Percentiles rank a stretch among this genome's conserved stretches.
These are phyloP conservation scores for Pangasius macronema DNA, from an alignment of 2,797 vertebrate species.

Conservation along the genomic window DNA sequence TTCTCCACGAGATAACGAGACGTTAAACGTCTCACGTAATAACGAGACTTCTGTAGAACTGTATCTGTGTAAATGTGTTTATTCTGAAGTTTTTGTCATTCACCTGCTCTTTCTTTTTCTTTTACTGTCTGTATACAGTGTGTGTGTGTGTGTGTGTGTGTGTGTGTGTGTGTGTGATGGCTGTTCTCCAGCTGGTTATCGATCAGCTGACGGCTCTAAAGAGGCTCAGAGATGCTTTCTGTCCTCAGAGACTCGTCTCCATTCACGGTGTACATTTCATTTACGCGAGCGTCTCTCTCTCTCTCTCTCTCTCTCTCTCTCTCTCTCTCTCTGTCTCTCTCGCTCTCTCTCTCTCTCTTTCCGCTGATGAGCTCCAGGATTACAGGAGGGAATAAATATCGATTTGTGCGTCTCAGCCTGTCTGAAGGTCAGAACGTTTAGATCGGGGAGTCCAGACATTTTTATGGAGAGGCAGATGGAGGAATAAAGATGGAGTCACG, in stretches of 20 bases:
- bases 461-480: background rate
- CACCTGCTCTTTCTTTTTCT: background rate
- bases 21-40: too few relatives aligned
- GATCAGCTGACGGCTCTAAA: slow-evolving; percentile 49
- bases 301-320: background rate
- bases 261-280: slow-evolving; percentile 44
- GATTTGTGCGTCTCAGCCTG: background rate
- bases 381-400: slow-evolving; percentile 13
- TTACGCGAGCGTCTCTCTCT: slow-evolving; percentile 20
- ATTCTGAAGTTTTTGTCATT: background rate
- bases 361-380: slow-evolving; percentile 13
- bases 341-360: background rate
- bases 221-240: slow-evolving; percentile 6
- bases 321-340: background rate
- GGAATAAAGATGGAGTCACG: background rate
- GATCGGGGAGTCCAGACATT: slow-evolving; percentile 54
- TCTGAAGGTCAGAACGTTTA: slow-evolving; percentile 27
- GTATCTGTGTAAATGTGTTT: background rate
- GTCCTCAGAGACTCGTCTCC: slow-evolving; percentile 42
- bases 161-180: background rate
- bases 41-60: too few relatives aligned
- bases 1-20: too few relatives aligned
- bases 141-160: slow-evolving; percentile 34
- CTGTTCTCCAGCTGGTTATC: slow-evolving; percentile 43
- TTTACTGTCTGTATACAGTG: background rate